phyloP scores from a whole-genome alignment of 2,113 vertebrate genomes.

The Gobiocypris rarus region DNA sequence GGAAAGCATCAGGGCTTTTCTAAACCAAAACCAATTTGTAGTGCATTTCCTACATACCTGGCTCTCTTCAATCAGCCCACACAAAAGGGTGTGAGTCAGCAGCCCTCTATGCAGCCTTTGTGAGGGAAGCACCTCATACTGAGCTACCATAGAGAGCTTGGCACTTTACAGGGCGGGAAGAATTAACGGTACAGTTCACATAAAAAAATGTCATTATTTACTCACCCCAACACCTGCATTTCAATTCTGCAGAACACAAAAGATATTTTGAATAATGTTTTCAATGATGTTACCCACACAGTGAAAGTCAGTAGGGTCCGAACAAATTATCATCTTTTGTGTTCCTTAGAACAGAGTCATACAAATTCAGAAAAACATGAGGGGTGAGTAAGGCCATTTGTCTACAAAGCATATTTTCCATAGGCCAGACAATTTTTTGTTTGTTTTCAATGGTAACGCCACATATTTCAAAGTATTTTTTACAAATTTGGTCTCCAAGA shows the following conservation, averaged over 20 bases:
- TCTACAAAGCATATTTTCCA: no score
- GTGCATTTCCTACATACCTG: slow-evolving; percentile 19
- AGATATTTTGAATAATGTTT: not conserved
- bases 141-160: not conserved
- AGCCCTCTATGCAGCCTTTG: not conserved
- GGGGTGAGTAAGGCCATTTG: not conserved
- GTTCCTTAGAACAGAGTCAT: no score
- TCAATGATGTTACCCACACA: not conserved
- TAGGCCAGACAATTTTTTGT: no score
- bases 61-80: slow-evolving; percentile 26
- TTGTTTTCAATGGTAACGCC: no score
- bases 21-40: slow-evolving; percentile 25
- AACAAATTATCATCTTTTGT: not conserved
- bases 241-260: not conserved
- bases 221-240: not conserved
- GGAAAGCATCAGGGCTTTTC: not conserved
- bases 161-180: not conserved
- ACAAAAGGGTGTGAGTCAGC: slow-evolving; percentile 39
- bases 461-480: no score
- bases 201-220: not conserved
- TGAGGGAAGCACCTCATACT: not conserved
- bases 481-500: no score
- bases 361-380: not conserved
- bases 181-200: not conserved
- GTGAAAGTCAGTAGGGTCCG: not conserved